Evolutionary conservation across 2,888 invertebrate species (phyloP).

Genomic region (Gastracanthus pulcherrimus): DNA sequence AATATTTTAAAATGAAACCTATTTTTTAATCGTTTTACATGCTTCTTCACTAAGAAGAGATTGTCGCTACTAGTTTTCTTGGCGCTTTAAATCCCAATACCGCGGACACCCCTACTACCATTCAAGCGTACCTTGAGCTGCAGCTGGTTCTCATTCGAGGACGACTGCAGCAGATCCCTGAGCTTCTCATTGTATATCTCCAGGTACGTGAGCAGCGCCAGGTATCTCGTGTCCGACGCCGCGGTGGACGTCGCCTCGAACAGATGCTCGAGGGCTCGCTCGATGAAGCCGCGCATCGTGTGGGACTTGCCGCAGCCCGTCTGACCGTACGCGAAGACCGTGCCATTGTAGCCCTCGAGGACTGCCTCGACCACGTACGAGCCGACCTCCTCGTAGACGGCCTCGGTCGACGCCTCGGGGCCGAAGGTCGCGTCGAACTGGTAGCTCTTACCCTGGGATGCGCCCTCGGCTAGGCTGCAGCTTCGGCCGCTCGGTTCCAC

Average conservation of each 20-base stretch:
- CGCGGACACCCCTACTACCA: too few relatives aligned
- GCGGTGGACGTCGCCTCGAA: conserved; percentile 91
- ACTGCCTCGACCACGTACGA: conserved; percentile 83
- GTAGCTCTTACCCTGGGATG: conserved; percentile 65
- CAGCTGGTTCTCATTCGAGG: conserved; percentile 76
- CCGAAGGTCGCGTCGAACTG: conserved; percentile 91
- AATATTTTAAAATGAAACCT: too few relatives aligned
- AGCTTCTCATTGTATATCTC: conserved; percentile 93
- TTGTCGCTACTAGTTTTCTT: too few relatives aligned
- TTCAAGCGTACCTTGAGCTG: conserved; percentile 81
- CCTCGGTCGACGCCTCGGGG: conserved; percentile 88
- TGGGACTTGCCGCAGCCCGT: conserved; percentile 95
- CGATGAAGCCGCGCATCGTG: conserved; percentile 88
- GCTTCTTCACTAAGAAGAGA: too few relatives aligned
- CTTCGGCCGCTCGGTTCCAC: conserved; percentile 80
- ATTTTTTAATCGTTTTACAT: too few relatives aligned
- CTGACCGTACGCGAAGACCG: conserved; percentile 95
- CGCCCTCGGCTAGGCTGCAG: conserved; percentile 79
- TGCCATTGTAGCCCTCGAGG: conserved; percentile 94
- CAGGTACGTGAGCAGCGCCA: conserved; percentile 88
- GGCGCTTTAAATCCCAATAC: neutral
- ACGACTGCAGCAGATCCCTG: conserved; percentile 82
- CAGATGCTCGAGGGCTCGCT: conserved; percentile 91
- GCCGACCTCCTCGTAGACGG: conserved; percentile 90
- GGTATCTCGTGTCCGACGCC: conserved; percentile 80